Conservation (phyloP, 35 echinoderm and acorn worm species). For the Ptychodera flava region DNA sequence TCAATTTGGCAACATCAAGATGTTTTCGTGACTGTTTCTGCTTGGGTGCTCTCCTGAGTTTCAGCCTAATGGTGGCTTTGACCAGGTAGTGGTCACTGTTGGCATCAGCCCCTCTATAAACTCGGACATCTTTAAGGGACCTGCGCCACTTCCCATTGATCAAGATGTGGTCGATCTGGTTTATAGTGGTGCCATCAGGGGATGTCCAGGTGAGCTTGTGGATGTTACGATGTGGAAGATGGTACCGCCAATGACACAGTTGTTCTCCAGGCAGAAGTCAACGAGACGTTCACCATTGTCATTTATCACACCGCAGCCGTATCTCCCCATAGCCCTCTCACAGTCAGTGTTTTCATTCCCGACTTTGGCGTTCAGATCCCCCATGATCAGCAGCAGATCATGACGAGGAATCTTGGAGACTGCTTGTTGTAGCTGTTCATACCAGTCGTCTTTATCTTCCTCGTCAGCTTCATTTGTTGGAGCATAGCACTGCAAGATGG, state of each 20-base stretch:
- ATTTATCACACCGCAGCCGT: constrained; percentile 16
- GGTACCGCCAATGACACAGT: constrained; percentile 16
- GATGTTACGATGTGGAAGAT: constrained; percentile 25
- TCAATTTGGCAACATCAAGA: not conserved
- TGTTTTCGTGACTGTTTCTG: not conserved
- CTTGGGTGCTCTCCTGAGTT: constrained; percentile 6
- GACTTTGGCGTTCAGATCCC: constrained; percentile 51
- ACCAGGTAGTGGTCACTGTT: constrained; percentile 30
- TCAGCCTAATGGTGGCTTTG: not conserved
- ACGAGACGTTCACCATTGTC: constrained; percentile 27
- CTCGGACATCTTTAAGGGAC: constrained; percentile 22
- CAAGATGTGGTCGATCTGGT: constrained; percentile 43
- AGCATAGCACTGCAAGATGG: constrained; percentile 27
- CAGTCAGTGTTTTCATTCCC: constrained; percentile 2
- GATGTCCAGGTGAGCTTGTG: constrained; percentile 29
- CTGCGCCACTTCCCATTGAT: constrained; percentile 22
- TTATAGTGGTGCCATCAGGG: constrained; percentile 27
- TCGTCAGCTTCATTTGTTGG: constrained; percentile 31
- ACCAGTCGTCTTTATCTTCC: constrained; percentile 11
- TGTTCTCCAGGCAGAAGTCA: constrained; percentile 31
- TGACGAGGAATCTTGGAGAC: constrained; percentile 14
- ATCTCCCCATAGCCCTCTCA: constrained; percentile 26
- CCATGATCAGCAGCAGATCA: constrained; percentile 21
- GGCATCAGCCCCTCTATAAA: constrained; percentile 12
- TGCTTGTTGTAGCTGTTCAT: constrained; percentile 21